Base-by-base conservation (phyloP, 2,888 invertebrate genomes). In the Ctena decussata region DNA sequence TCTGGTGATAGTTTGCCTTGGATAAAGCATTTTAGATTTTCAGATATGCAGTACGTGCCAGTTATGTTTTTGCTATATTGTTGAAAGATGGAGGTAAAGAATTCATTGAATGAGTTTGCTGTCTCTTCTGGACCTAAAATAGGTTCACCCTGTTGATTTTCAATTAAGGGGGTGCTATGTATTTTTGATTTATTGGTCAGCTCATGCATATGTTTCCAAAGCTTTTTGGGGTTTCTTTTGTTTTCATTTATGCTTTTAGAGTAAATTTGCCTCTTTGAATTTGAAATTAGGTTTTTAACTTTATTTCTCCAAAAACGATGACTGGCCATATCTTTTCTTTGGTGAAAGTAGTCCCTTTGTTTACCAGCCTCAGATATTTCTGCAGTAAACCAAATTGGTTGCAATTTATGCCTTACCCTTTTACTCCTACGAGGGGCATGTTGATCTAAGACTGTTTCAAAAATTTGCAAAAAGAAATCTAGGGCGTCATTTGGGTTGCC, bases 401-500 rank as follows among this genome's bases (percentile, higher is more conserved):
- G 57, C 1, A 71, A 46, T 53, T 37, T 71, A 35, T 41, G 37
- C 71, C 71, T 78, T 12, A 78, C 71, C 21, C 78, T 35, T 39
- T 53, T 49, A 30, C 46, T 32, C 49, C 53, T 78, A 24, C 49
- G 5, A 2, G 71, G 71, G 0, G 72, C 71, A 49, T 74, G 80
- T 21, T 37, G 21, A 44, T 80, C 46, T 46, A 80, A 21, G 32
- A 57, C 69, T 24, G 60, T 21, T 0, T 27, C 8, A 53, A 70
- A 80, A 30, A 80, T n/a, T 69, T 74, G 8, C 6, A 49, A 30
- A 49, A 75, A 80, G 12, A 18, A 70, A 18, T 80, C 69, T 21
- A 80, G 27, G 24, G 80, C 74, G 69, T 69, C 80, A 74, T 75
- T 69, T 35, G 65, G 69, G 37, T 80, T 41, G 70, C 49, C 74